Base-by-base conservation (phyloP, 2,888 invertebrate genomes). In the Acanthopleura granulata region DNA sequence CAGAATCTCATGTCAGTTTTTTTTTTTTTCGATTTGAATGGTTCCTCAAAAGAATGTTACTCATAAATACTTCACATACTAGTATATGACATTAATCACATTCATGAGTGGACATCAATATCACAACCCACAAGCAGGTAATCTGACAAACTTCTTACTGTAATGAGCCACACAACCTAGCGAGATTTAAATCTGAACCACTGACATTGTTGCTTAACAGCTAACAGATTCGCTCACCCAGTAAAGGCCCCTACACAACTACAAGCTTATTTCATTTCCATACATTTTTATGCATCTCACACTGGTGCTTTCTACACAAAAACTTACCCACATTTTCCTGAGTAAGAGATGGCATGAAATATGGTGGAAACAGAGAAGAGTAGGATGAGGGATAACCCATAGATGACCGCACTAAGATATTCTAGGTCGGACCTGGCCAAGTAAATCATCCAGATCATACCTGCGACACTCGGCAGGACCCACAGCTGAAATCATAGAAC, bases 281-380 rank as follows among this genome's bases (percentile, higher is more conserved):
- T n/a, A n/a, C n/a, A n/a, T n/a, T n/a, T n/a, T n/a, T n/a, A n/a
- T n/a, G n/a, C n/a, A n/a, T n/a, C n/a, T n/a, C n/a, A n/a, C n/a
- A n/a, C n/a, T n/a, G n/a, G 25, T 16, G 15, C 12, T 25, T 49
- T 12, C 29, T 15, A 15, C n/a, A 50, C 18, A 14, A 57, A 0
- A 15, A 75, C 86, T 83, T 85, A 91, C 92, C 88, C 88, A 78
- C 83, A 88, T 51, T 84, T 81, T 27, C 88, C 89, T 40, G 86
- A 83, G 83, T 91, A 97, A 90, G 95, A 96, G 25, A 96, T 94
- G 72, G 94, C 94, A 89, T 97, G 97, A 92, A 97, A 97, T 88
- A 94, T 94, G 51, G 97, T 97, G 50, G 97, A 97, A 30, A 97
- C 93, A 57, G 94, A 93, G 91, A 97, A 97, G 73, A 97, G 93